These are phyloP conservation scores for Euura lappo DNA, from an alignment of 1,140 invertebrate genomes.

Conservation along the genomic window DNA sequence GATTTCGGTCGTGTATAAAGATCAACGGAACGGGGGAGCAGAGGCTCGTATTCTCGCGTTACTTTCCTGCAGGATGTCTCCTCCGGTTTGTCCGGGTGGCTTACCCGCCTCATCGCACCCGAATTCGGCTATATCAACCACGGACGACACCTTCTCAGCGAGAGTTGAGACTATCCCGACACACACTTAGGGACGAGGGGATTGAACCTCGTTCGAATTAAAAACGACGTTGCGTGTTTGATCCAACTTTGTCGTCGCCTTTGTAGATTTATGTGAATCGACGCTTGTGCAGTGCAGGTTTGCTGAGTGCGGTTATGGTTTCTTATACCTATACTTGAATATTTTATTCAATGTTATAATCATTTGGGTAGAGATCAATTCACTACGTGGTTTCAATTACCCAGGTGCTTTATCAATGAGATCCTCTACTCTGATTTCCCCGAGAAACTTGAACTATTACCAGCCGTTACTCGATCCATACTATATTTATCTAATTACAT, in stretches of 20 bases:
- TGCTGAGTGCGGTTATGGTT: not conserved
- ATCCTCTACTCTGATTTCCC: not conserved
- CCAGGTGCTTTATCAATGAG: not conserved
- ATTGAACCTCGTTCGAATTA: slow-evolving; percentile 2
- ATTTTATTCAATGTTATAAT: not conserved
- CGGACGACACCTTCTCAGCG: not conserved
- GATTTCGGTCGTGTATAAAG: not conserved
- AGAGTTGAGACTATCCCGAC: not conserved
- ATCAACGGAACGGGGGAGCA: not conserved
- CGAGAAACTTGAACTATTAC: not conserved
- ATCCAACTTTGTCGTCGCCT: not conserved
- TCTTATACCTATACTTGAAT: not conserved
- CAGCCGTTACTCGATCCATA: not conserved
- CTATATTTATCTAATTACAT: slow-evolving; percentile 2
- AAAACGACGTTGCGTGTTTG: slow-evolving; percentile 2
- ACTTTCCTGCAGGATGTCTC: slow-evolving; percentile 1
- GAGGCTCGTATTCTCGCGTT: slow-evolving; percentile 6
- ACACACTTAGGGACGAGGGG: not conserved
- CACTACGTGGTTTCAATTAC: not conserved
- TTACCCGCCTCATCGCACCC: slow-evolving; percentile 8
- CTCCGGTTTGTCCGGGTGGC: not conserved
- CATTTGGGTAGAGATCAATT: not conserved
- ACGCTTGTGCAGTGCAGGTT: too few relatives aligned
- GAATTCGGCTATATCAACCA: slow-evolving; percentile 6
- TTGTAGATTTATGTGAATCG: not conserved